Percentiles rank a stretch among this genome's conserved stretches.
Conservation (phyloP, 37 sponge, comb jelly and placozoan genomes). For the Aplysina aerophoba region DNA sequence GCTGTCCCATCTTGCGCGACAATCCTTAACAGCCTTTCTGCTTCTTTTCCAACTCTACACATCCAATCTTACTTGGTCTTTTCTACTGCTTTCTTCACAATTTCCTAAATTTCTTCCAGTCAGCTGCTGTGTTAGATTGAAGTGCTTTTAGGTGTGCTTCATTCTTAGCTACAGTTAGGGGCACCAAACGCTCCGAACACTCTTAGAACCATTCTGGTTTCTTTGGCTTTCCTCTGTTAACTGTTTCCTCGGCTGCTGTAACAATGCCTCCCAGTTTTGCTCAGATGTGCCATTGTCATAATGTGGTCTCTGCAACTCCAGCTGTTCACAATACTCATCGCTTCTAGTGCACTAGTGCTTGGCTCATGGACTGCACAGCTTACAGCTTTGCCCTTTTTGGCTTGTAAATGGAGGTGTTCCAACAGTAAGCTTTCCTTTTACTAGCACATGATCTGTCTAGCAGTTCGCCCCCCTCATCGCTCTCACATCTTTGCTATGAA, state of each 20-base stretch:
- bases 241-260: neutral
- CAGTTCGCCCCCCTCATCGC: conserved; percentile 19
- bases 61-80: conserved; percentile 35
- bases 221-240: conserved; percentile 25
- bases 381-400: neutral
- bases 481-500: too few species aligned
- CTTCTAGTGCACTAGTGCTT: too few species aligned
- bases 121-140: neutral
- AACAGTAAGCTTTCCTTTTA: neutral
- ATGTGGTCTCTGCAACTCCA: too few species aligned
- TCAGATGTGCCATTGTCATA: neutral
- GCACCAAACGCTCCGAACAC: conserved; percentile 6
- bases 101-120: conserved; percentile 23
- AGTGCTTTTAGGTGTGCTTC: conserved; percentile 18
- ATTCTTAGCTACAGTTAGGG: conserved; percentile 44
- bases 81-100: conserved; percentile 54
- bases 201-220: conserved; percentile 57
- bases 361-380: too few species aligned
- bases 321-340: too few species aligned
- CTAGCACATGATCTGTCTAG: conserved; percentile 24
- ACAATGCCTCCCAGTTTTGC: conserved; percentile 24
- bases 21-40: conserved; percentile 21
- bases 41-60: conserved; percentile 17
- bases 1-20: conserved; percentile 32
- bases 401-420: neutral